Percentiles rank a stretch among this genome's conserved stretches.
These are phyloP conservation scores for Nomada fabriciana DNA, from an alignment of 2,888 invertebrate genomes.

Conservation along the genomic window DNA sequence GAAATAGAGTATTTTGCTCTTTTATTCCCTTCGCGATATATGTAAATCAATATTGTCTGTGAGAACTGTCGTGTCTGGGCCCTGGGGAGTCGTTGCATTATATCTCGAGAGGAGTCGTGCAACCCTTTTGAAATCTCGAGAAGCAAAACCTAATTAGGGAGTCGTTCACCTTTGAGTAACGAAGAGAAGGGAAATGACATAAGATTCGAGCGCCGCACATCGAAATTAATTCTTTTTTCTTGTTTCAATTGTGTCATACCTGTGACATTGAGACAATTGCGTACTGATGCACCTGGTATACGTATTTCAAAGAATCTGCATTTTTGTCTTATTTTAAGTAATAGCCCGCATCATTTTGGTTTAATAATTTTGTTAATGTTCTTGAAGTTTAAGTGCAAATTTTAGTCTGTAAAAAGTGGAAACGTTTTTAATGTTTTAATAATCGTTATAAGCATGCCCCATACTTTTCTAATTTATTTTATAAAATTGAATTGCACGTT, in stretches of 20 bases:
- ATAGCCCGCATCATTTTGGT: no score
- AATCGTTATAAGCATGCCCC: no score
- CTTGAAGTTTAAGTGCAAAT: no score
- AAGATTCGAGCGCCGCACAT: constrained; percentile 24
- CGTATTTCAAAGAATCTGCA: no score
- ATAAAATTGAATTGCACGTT: no score
- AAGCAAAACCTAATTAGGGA: constrained; percentile 76
- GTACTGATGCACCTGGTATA: no score
- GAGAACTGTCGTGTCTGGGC: constrained; percentile 23
- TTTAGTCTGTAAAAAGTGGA: no score
- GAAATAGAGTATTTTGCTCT: background rate
- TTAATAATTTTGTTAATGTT: no score
- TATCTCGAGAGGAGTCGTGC: constrained; percentile 38
- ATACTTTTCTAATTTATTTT: no score
- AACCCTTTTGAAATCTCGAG: constrained; percentile 70
- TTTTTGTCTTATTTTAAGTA: no score
- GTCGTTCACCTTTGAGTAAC: constrained; percentile 70
- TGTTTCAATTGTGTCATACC: background rate
- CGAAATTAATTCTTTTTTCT: constrained; percentile 23
- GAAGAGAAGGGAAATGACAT: constrained; percentile 20
- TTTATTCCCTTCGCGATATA: constrained; percentile 7
- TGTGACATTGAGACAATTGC: no score
- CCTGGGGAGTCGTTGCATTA: constrained; percentile 35
- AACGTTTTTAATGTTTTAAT: no score
- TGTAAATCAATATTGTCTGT: constrained; percentile 48